Evolutionary conservation across 2,113 vertebrate genomes (phyloP).

Genomic region (Petromus typicus): DNA sequence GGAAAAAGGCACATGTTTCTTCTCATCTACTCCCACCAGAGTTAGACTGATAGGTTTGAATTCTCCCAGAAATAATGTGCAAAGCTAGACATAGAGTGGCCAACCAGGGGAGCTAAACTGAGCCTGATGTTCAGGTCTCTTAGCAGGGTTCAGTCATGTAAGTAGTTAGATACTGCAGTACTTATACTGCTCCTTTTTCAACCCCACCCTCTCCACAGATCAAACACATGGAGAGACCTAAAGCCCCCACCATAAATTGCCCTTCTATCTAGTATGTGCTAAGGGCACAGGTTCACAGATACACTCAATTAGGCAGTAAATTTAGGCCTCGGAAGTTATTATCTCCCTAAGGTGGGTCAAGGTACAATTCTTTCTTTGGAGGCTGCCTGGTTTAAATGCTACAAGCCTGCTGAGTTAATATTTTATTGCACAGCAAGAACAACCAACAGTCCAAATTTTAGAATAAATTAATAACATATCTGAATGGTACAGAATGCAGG

Average conservation of each 20-base stretch:
- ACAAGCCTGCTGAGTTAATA: background rate
- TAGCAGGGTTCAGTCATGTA: background rate
- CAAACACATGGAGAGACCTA: background rate
- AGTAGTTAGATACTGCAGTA: background rate
- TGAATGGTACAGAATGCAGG: background rate
- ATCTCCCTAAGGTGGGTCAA: background rate
- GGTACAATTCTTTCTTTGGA: background rate
- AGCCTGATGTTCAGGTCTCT: background rate
- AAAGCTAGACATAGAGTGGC: background rate
- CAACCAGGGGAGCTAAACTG: background rate
- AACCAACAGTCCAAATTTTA: background rate
- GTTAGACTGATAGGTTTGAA: background rate
- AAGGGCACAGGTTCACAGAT: background rate
- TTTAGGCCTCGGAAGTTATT: background rate
- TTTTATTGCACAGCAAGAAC: background rate
- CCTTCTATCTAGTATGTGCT: background rate
- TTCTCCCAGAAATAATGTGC: background rate
- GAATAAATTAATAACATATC: slow-evolving; percentile 41
- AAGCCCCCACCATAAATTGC: background rate
- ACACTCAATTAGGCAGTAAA: background rate
- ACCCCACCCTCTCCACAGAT: background rate
- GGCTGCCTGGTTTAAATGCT: background rate
- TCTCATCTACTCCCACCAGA: background rate
- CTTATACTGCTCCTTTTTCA: background rate
- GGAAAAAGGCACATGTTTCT: background rate